Conservation (phyloP, 2,797 vertebrate genomes). For the Syngnathus acus region DNA sequence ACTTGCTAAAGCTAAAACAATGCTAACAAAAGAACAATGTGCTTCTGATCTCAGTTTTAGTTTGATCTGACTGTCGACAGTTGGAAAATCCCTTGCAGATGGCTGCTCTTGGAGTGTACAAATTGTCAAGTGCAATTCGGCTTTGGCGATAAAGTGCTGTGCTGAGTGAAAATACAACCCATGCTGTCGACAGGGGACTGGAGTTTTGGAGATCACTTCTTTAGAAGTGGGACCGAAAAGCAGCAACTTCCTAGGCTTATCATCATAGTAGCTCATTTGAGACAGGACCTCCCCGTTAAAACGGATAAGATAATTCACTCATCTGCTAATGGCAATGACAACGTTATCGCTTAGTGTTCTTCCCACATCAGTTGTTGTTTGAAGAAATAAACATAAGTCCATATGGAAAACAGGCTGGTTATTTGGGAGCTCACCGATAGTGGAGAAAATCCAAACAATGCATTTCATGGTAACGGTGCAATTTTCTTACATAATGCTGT, state of each 20-base stretch:
- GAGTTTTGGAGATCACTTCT: too few species aligned
- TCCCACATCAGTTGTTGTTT: neutral
- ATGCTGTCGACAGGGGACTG: too few species aligned
- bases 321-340: neutral
- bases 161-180: too few species aligned
- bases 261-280: too few species aligned
- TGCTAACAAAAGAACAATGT: neutral
- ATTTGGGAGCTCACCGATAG: neutral
- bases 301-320: neutral
- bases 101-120: neutral
- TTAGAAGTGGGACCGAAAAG: too few species aligned
- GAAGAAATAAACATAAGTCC: neutral
- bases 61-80: neutral
- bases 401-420: neutral
- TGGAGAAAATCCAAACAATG: neutral
- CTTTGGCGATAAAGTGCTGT: neutral
- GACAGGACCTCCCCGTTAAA: too few species aligned
- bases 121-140: neutral
- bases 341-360: neutral
- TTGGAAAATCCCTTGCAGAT: neutral
- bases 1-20: neutral
- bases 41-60: neutral
- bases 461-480: neutral
- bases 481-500: neutral
- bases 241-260: too few species aligned